Evolutionary conservation across 2,888 invertebrate species (phyloP), one percentile per base, ranked within the genome.

Genomic region (Meloe dianella): DNA sequence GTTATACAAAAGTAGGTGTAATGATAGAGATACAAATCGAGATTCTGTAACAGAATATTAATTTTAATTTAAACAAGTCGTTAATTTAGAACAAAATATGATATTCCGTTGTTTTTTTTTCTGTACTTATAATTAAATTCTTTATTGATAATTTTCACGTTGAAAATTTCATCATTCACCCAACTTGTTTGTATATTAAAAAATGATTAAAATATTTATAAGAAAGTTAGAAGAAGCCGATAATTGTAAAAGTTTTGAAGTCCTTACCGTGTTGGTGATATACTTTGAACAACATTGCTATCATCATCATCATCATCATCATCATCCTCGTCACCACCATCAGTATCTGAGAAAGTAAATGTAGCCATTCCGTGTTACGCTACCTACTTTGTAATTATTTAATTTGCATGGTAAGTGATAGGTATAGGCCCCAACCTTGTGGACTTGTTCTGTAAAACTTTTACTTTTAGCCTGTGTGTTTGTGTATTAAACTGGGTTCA

Each of bases 401-500:
- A 83, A 83, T 82, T 82, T 83, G 81, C 82, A 82, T 82, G 80
- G 80, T 79, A 82, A 81, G 81, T 81, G 82, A 81, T 82, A 82
- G 80, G 80, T 82, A 79, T 77, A 74, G 75, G 76, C 77, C 76
- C 76, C 75, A 73, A 70, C 68, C 71, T 71, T 74, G 75, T 72
- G 73, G 71, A 69, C 71, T 71, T 74, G 74, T 72, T 74, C 69
- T 73, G 71, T 72, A 77, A 51, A 80, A 80, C 78, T 79, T 80
- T 80, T 78, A 78, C 79, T 77, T n/a, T 76, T 76, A 61, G 61
- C 66, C 66, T 68, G 65, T 58, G 58, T 24, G 14, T 59, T 4
- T 10, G 8, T 41, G 10, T 17, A 17, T 17, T 17, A 41, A 58
- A 64, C 47, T 57, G 56, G 60, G 47, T 61, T 67, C 64, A 7